These are phyloP conservation scores for Ommatoiulus sabulosus DNA, from an alignment of 2,888 invertebrate genomes.

Conservation along the genomic window DNA sequence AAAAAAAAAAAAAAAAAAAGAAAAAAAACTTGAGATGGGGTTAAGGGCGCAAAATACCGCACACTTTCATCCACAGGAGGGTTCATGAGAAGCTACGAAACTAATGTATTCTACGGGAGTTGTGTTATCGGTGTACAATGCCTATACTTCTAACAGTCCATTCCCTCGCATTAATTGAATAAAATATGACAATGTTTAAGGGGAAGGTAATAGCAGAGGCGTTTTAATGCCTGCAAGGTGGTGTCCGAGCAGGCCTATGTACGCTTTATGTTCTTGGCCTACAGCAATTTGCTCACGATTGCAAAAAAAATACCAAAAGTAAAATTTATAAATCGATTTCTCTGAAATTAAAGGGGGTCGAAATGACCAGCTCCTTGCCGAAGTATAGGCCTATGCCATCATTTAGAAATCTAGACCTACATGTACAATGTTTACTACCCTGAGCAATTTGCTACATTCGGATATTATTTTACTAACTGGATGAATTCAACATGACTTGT, in stretches of 20 bases:
- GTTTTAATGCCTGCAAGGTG: not conserved
- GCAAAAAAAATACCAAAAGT: not conserved
- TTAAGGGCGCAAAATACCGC: not conserved
- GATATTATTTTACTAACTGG: too few species aligned
- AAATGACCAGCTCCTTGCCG: too few species aligned
- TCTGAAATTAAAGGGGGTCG: too few species aligned
- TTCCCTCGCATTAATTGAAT: not conserved
- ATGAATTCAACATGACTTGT: too few species aligned
- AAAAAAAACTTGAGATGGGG: not conserved
- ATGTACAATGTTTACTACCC: too few species aligned
- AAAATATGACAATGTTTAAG: not conserved
- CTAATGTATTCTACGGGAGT: not conserved
- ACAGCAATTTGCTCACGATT: not conserved
- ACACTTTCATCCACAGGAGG: not conserved
- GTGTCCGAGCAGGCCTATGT: not conserved
- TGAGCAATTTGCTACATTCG: too few species aligned
- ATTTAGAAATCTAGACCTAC: too few species aligned
- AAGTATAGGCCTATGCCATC: too few species aligned
- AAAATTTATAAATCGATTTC: too few species aligned
- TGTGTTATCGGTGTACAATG: not conserved
- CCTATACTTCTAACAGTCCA: not conserved
- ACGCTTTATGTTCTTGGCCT: not conserved
- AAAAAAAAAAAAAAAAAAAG: conserved; percentile 6
- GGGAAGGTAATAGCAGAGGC: not conserved
- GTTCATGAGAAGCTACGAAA: not conserved